Conservation (phyloP, 2,888 invertebrate genomes). For the Agrotis puta region DNA sequence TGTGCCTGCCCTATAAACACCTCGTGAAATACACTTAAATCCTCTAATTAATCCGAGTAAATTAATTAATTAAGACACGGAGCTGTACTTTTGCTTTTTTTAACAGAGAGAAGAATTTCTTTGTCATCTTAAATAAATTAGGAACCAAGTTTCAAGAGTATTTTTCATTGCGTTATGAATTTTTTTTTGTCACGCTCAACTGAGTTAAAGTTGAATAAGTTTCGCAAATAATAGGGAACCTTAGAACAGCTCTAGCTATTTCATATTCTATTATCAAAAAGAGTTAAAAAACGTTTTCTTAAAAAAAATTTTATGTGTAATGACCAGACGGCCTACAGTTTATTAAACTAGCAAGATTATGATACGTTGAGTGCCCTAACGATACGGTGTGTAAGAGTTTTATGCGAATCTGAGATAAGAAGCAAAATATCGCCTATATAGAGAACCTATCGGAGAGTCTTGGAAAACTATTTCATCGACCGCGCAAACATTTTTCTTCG, state of each 20-base stretch:
- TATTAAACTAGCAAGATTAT: neutral
- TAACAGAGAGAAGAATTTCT: conserved; percentile 61
- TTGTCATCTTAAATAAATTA: conserved; percentile 74
- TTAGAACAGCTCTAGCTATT: conserved; percentile 16
- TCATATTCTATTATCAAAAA: conserved; percentile 15
- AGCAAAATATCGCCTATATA: neutral
- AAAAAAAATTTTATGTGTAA: too few species aligned
- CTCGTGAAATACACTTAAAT: conserved; percentile 75
- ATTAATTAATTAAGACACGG: conserved; percentile 76
- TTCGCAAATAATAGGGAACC: conserved; percentile 30
- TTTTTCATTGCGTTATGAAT: conserved; percentile 61
- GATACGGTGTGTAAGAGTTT: neutral
- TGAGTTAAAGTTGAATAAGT: conserved; percentile 16
- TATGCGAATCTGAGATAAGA: neutral
- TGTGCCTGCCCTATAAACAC: conserved; percentile 68
- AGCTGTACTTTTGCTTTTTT: conserved; percentile 68
- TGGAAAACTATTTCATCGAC: neutral
- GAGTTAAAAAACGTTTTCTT: too few species aligned
- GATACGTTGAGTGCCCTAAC: neutral
- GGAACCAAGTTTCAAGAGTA: conserved; percentile 60
- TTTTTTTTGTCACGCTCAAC: conserved; percentile 19
- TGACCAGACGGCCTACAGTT: too few species aligned
- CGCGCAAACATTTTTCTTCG: neutral
- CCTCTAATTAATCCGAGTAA: conserved; percentile 75
- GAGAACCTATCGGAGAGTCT: neutral